Evolutionary conservation across 1,140 invertebrate species (phyloP).

Genomic region (Brachionus rotundiformis): DNA sequence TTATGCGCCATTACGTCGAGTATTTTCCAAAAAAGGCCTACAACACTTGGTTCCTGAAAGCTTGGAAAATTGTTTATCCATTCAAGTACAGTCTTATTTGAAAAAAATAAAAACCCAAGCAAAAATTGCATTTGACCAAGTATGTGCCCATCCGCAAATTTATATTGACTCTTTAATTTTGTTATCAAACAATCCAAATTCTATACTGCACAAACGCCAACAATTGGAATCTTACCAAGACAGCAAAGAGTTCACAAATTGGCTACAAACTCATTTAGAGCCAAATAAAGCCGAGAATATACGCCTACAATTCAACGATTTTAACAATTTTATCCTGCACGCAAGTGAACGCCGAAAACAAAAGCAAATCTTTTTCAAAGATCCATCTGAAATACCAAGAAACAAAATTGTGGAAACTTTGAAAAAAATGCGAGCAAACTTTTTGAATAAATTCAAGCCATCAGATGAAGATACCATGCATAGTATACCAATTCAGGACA

Average conservation of each 20-base stretch:
- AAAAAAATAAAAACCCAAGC: conserved; percentile 50
- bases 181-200: conserved; percentile 41
- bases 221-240: conserved; percentile 37
- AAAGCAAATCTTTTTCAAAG: conserved; percentile 33
- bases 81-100: conserved; percentile 48
- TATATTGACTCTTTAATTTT: background rate
- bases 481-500: conserved; percentile 90
- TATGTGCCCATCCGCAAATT: conserved; percentile 37
- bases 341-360: background rate
- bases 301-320: conserved; percentile 47
- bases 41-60: conserved; percentile 83
- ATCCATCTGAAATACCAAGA: conserved; percentile 61
- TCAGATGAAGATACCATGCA: conserved; percentile 76
- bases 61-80: conserved; percentile 73
- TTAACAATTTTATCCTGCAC: conserved; percentile 40
- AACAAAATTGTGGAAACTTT: conserved; percentile 86
- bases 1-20: conserved; percentile 81
- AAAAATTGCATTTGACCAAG: conserved; percentile 50
- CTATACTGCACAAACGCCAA: conserved; percentile 16
- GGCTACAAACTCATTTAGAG: conserved; percentile 39
- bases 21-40: conserved; percentile 84
- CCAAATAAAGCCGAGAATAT: conserved; percentile 25
- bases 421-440: conserved; percentile 88
- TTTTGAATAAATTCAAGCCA: conserved; percentile 73
- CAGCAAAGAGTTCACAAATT: conserved; percentile 50